Percentiles rank a stretch among this genome's conserved stretches.
Evolutionary conservation across 2,797 vertebrate genomes (phyloP).

Genomic region (Hylomyscus alleni): DNA sequence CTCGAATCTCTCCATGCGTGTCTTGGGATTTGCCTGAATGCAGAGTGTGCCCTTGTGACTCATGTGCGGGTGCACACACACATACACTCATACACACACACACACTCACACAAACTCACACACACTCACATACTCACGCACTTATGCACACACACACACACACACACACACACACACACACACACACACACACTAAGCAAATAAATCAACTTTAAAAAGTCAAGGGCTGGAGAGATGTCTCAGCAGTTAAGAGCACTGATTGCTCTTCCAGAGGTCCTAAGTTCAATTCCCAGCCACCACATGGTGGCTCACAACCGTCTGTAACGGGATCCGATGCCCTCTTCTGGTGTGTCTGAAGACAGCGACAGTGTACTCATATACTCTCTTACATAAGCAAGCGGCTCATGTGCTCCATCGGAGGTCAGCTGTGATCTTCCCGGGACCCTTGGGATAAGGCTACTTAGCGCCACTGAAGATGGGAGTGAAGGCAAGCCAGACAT

Average conservation of each 20-base stretch:
- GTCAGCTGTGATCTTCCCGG: background rate
- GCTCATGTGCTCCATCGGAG: accelerated
- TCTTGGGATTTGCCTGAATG: background rate
- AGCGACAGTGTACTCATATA: no score
- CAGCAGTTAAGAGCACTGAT: no score
- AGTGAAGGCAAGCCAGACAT: accelerated
- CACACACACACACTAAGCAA: background rate
- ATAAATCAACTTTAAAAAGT: background rate
- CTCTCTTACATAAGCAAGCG: background rate
- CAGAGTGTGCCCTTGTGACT: background rate
- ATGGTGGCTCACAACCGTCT: no score
- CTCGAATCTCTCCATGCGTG: background rate
- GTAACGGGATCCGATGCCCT: no score
- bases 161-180: background rate
- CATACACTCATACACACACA: no score
- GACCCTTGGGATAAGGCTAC: background rate
- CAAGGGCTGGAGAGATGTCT: no score
- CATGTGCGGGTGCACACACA: no score
- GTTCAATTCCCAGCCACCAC: no score
- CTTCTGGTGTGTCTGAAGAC: no score
- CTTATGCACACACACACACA: background rate
- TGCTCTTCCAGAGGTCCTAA: no score
- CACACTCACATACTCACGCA: background rate
- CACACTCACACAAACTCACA: background rate
- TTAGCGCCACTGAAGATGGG: background rate